These are phyloP conservation scores for Hylaeus anthracinus DNA, from an alignment of 1,140 invertebrate genomes.

Conservation along the genomic window DNA sequence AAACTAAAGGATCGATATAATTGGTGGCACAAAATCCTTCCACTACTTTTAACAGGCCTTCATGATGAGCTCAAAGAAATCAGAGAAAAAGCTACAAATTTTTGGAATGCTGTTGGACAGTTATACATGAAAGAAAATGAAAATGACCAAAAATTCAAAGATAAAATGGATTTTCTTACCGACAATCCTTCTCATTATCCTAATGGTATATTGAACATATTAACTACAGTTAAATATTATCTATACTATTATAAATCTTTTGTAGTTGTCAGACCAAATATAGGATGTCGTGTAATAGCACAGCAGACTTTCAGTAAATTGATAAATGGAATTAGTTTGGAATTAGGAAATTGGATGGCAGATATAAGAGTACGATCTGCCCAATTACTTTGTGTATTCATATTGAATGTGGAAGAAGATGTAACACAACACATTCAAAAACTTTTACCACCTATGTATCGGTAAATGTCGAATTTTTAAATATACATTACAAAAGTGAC, in stretches of 20 bases:
- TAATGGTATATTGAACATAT: conserved; percentile 75
- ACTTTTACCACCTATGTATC: conserved; percentile 83
- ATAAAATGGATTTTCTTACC: conserved; percentile 86
- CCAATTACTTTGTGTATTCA: conserved; percentile 85
- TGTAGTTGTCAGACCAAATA: conserved; percentile 85
- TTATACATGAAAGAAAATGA: conserved; percentile 90
- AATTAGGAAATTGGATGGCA: conserved; percentile 87
- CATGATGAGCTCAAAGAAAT: conserved; percentile 87
- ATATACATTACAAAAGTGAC: not conserved
- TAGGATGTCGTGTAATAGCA: conserved; percentile 88
- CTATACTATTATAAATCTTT: conserved; percentile 10
- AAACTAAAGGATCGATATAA: conserved; percentile 89
- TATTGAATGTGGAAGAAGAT: conserved; percentile 86
- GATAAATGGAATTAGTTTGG: conserved; percentile 84
- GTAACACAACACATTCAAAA: conserved; percentile 86
- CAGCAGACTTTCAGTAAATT: conserved; percentile 87
- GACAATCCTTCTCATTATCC: conserved; percentile 84
- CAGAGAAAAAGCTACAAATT: conserved; percentile 79
- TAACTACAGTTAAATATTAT: not conserved
- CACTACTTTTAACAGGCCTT: conserved; percentile 88
- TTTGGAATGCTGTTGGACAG: conserved; percentile 87
- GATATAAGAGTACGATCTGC: conserved; percentile 87
- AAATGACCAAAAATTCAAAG: conserved; percentile 87
- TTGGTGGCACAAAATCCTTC: conserved; percentile 88
- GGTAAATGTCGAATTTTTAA: conserved; percentile 59